Conservation (phyloP, 2,113 vertebrate species). For the Coryphaenoides rupestris region DNA sequence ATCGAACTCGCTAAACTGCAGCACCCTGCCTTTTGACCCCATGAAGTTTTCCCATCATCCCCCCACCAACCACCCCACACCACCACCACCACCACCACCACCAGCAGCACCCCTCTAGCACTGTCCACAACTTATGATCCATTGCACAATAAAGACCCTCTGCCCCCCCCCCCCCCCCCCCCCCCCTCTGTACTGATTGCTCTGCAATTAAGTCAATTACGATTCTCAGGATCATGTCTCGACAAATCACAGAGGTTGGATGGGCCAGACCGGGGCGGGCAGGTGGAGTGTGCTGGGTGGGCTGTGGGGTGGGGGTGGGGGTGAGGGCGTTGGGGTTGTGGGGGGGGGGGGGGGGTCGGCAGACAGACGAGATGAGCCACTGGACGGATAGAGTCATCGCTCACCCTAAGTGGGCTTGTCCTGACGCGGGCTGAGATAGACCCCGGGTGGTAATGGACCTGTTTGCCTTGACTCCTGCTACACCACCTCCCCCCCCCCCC, state of each 20-base stretch:
- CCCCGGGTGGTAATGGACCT: conserved; percentile 62
- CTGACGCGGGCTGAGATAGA: conserved; percentile 67
- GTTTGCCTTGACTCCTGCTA: conserved; percentile 69
- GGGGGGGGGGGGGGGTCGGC: conserved; percentile 27
- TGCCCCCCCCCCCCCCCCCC: conserved; percentile 35
- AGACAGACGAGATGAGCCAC: conserved; percentile 63
- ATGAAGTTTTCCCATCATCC: conserved; percentile 62
- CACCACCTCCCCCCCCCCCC: conserved; percentile 37
- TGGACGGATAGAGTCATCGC: conserved; percentile 69
- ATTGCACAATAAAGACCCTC: conserved; percentile 45
- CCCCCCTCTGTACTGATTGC: conserved; percentile 47
- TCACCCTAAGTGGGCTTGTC: conserved; percentile 68
- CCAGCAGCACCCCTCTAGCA: conserved; percentile 5
- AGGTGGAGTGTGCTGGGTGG: no score
- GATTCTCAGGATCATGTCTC: conserved; percentile 49
- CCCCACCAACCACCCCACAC: conserved; percentile 31
- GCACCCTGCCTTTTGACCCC: conserved; percentile 44
- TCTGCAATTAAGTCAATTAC: conserved; percentile 72
- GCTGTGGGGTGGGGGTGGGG: no score
- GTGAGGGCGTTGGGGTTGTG: no score
- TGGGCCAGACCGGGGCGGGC: conserved; percentile 49
- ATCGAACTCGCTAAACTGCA: conserved; percentile 28
- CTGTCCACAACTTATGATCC: conserved; percentile 68
- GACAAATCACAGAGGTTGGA: conserved; percentile 57
- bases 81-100: no score